Conservation (phyloP, 1,140 invertebrate species). For the Melanaphis sacchari region DNA sequence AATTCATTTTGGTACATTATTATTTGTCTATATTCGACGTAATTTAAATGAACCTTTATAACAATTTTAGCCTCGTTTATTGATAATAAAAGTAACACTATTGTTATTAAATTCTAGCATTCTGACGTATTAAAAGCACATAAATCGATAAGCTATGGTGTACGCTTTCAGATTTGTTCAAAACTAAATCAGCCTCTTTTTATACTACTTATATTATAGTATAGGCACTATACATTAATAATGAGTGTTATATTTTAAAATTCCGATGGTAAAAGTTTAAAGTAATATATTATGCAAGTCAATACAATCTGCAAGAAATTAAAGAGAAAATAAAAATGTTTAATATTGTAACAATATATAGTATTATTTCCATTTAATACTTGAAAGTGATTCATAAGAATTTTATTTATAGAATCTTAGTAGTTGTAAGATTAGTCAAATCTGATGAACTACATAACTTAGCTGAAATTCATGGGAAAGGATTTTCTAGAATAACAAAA, state of each 20-base stretch:
- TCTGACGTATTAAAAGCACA: background rate
- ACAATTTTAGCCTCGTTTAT: background rate
- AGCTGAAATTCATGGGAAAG: background rate
- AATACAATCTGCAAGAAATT: background rate
- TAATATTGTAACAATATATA: background rate
- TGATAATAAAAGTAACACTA: background rate
- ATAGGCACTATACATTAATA: background rate
- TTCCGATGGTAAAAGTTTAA: background rate
- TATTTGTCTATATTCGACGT: background rate
- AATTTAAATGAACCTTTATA: background rate
- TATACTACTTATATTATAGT: too few relatives aligned
- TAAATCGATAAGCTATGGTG: background rate
- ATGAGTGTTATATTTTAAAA: background rate
- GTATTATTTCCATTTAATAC: background rate
- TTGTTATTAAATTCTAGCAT: conserved; percentile 15
- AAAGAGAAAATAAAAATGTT: background rate
- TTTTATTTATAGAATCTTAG: background rate
- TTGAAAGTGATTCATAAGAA: background rate
- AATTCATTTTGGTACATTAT: background rate
- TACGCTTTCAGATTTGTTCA: background rate
- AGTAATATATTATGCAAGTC: background rate
- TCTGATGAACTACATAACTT: too few relatives aligned
- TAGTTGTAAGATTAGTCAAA: background rate
- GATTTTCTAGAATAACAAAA: background rate
- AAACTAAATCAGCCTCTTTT: background rate